Percentiles rank a stretch among this genome's conserved stretches.
Conservation (phyloP, 2,888 invertebrate species). For the Protonemura montana region DNA sequence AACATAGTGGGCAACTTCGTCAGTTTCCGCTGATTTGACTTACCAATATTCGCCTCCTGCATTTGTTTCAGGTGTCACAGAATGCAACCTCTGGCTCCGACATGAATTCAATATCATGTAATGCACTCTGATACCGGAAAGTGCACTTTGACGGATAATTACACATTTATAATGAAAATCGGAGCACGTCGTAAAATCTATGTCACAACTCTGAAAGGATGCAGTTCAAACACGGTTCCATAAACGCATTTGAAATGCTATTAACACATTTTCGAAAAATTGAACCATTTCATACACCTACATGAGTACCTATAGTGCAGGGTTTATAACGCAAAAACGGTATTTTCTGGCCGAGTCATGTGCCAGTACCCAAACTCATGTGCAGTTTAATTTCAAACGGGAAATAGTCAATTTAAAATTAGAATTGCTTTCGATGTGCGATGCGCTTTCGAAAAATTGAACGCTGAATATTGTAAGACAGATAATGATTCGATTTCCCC, state of each 20-base stretch:
- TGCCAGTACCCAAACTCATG: neutral
- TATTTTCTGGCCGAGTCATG: neutral
- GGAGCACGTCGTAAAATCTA: neutral
- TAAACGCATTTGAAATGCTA: neutral
- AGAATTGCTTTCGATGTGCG: neutral
- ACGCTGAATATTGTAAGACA: neutral
- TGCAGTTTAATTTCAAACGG: neutral
- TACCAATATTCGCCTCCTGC: too few relatives aligned
- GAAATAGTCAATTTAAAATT: constrained; percentile 20
- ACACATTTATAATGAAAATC: neutral
- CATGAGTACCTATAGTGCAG: too few relatives aligned
- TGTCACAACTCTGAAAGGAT: neutral
- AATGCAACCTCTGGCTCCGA: too few relatives aligned
- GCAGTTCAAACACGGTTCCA: neutral
- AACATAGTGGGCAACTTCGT: too few relatives aligned
- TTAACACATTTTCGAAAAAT: neutral
- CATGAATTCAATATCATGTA: neutral
- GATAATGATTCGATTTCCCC: constrained; percentile 14
- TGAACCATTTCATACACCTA: too few relatives aligned
- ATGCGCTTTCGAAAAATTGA: neutral
- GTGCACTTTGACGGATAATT: neutral
- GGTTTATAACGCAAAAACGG: too few relatives aligned
- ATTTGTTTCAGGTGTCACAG: too few relatives aligned
- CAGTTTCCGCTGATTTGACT: too few relatives aligned
- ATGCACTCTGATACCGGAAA: neutral